Evolutionary conservation across 1,140 invertebrate species (phyloP).

Genomic region (Battus philenor): DNA sequence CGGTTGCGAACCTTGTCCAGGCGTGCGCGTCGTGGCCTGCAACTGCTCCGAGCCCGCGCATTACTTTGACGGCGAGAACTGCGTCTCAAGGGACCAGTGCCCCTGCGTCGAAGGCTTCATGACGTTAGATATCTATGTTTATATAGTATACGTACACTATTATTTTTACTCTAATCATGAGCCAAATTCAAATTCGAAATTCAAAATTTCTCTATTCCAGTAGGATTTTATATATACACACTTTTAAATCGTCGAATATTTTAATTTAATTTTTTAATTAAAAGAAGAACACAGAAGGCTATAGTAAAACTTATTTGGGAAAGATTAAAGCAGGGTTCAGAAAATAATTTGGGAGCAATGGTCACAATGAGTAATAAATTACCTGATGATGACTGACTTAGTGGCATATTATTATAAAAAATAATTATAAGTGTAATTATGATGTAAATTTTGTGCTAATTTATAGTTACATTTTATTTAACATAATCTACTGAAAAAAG

Average conservation of each 20-base stretch:
- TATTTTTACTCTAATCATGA: no score
- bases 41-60: slow-evolving; percentile 57
- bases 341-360: slow-evolving; percentile 78
- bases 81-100: slow-evolving; percentile 82
- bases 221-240: no score
- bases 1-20: slow-evolving; percentile 70
- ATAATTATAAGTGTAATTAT: no score
- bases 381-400: slow-evolving; percentile 54
- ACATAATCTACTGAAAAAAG: no score
- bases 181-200: no score
- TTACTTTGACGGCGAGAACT: slow-evolving; percentile 84
- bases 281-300: slow-evolving; percentile 93
- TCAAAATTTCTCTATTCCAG: no score
- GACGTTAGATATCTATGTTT: slow-evolving; percentile 78
- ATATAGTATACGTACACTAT: no score
- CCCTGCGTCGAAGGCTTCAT: slow-evolving; percentile 84
- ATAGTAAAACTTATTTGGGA: slow-evolving; percentile 96
- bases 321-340: slow-evolving; percentile 83
- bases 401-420: no score
- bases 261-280: no score
- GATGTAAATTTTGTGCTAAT: no score
- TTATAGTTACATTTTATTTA: background rate
- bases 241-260: no score
- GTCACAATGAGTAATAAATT: slow-evolving; percentile 67
- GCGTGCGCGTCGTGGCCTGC: slow-evolving; percentile 33